phyloP scores from a whole-genome alignment of 2,113 vertebrate genomes.

The Gallinago jamesoni region DNA sequence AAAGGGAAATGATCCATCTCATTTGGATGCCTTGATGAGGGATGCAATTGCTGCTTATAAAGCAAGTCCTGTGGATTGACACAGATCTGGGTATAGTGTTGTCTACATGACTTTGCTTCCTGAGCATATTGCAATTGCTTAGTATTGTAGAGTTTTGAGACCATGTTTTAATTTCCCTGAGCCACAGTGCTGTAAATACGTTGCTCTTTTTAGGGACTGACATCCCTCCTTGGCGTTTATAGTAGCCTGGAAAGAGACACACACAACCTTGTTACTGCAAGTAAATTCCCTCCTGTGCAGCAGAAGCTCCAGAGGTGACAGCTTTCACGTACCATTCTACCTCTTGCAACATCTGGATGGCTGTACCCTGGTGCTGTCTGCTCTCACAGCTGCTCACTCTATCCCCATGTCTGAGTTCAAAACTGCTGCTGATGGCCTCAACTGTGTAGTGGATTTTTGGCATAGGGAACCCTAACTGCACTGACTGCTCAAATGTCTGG shows the following conservation, averaged over 20 bases:
- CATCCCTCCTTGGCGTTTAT: not conserved
- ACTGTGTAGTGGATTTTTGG: not conserved
- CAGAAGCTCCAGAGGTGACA: not conserved
- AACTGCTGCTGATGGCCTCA: not conserved
- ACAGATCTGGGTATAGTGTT: not conserved
- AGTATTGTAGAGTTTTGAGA: not conserved
- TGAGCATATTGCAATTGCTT: fast-evolving
- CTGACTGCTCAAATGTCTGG: not conserved
- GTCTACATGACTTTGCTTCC: not conserved
- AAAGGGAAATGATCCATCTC: not conserved
- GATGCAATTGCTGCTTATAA: not conserved
- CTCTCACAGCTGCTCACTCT: not conserved
- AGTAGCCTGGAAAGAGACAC: not conserved
- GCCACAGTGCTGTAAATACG: not conserved
- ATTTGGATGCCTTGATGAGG: not conserved
- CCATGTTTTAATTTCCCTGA: not conserved
- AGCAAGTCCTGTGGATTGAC: not conserved
- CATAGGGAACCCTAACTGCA: not conserved
- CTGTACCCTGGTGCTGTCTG: not conserved
- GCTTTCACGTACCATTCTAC: not conserved
- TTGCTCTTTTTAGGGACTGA: not conserved
- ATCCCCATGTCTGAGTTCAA: not conserved
- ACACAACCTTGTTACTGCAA: not conserved
- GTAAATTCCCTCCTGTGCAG: not conserved
- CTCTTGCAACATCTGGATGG: not conserved